Conservation (phyloP, 1,140 invertebrate species). For the Aphis craccivora region DNA sequence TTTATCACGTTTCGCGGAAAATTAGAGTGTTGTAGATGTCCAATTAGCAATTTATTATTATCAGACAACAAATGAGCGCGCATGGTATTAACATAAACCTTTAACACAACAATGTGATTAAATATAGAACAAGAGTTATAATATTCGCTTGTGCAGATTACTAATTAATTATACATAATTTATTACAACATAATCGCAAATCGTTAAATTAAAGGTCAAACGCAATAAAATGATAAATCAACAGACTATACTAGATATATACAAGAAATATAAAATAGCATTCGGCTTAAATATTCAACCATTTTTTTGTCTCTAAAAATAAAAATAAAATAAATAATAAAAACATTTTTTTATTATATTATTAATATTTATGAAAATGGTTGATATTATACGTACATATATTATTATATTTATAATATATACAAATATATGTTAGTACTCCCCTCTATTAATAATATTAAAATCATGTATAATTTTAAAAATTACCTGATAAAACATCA, state of each 20-base stretch:
- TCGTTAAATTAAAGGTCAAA: not conserved
- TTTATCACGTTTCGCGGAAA: not conserved
- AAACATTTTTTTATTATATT: not conserved
- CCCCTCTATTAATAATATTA: too few species aligned
- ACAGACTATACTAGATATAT: not conserved
- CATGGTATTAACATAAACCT: not conserved
- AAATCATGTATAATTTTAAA: too few species aligned
- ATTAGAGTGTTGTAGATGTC: not conserved
- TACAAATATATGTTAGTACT: not conserved
- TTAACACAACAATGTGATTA: constrained; percentile 1
- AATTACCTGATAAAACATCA: too few species aligned
- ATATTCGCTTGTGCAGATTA: not conserved
- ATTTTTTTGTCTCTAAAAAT: not conserved
- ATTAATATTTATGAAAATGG: not conserved
- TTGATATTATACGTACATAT: not conserved
- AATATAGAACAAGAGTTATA: not conserved
- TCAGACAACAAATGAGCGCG: not conserved
- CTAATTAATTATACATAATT: constrained; percentile 11
- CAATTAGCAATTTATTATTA: not conserved
- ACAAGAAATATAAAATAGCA: not conserved
- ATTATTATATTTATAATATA: not conserved
- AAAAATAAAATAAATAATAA: not conserved
- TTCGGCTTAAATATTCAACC: not conserved
- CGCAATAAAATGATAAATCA: not conserved
- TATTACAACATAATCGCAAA: not conserved